A percentile compares a stretch with the other conserved stretches of the same genome.
Evolutionary conservation across 1,140 invertebrate genomes (phyloP).

Genomic region (Lucilia cuprina): DNA sequence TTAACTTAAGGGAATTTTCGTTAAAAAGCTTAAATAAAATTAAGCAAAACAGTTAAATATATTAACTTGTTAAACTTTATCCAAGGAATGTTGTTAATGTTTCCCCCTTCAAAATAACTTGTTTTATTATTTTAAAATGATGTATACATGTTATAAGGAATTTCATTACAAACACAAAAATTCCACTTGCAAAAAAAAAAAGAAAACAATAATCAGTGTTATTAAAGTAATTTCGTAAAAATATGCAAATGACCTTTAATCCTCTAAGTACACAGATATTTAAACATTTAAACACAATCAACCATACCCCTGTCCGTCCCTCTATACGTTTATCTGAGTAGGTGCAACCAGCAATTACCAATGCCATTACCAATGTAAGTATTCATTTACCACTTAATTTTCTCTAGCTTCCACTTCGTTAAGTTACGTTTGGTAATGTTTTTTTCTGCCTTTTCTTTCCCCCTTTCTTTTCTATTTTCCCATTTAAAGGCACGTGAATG

Average conservation of each 20-base stretch:
- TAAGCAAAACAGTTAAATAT: background rate
- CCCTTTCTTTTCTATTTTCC: background rate
- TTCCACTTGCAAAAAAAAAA: background rate
- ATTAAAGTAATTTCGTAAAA: background rate
- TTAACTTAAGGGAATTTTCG: no score
- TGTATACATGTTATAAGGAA: background rate
- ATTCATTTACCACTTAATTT: constrained; percentile 12
- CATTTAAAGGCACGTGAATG: constrained; percentile 5
- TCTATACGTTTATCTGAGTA: background rate
- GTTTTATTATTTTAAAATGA: background rate
- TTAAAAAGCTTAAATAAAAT: no score
- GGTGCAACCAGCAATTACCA: constrained; percentile 13
- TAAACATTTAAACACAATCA: background rate
- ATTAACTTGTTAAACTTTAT: background rate
- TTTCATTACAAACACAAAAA: background rate
- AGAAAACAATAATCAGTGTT: background rate
- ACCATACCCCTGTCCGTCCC: background rate
- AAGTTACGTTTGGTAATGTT: background rate
- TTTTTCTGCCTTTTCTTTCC: background rate
- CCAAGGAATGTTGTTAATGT: background rate
- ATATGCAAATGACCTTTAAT: constrained; percentile 14
- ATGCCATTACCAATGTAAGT: constrained; percentile 10
- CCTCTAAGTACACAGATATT: background rate
- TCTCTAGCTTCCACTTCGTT: background rate
- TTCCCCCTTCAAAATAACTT: background rate